Percentiles rank a stretch among this genome's conserved stretches.
phyloP scores from a whole-genome alignment of 2,113 vertebrate species.

The Abramis brama region DNA sequence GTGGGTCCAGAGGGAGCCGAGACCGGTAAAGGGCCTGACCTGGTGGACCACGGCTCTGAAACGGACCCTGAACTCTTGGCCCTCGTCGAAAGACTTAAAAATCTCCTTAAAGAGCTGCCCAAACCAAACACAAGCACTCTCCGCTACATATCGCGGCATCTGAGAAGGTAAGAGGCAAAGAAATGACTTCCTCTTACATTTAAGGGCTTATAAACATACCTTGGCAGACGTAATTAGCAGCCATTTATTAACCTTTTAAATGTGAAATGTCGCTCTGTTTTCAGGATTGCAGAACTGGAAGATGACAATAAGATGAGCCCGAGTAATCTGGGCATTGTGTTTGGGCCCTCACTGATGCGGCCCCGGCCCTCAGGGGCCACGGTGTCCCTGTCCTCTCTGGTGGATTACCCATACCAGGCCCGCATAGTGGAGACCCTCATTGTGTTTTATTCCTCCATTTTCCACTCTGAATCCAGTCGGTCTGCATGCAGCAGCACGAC shows the following conservation, averaged over 20 bases:
- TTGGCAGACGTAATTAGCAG: too few relatives aligned
- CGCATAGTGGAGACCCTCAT: conserved; percentile 90
- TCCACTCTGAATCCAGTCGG: conserved; percentile 65
- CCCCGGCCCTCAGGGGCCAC: conserved; percentile 92
- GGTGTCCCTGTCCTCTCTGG: conserved; percentile 91
- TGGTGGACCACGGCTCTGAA: conserved; percentile 74
- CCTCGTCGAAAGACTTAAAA: conserved; percentile 81
- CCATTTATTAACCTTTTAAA: background rate
- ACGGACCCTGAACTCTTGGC: conserved; percentile 74
- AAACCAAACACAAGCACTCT: conserved; percentile 81
- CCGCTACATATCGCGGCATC: conserved; percentile 85
- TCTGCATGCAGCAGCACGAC: conserved; percentile 37
- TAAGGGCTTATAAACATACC: background rate
- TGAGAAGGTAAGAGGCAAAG: conserved; percentile 79
- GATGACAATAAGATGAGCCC: conserved; percentile 97
- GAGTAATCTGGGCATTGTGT: conserved; percentile 92
- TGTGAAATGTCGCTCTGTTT: background rate
- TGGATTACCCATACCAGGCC: conserved; percentile 96
- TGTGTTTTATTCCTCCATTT: conserved; percentile 85
- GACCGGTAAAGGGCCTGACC: conserved; percentile 69
- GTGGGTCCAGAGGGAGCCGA: conserved; percentile 66
- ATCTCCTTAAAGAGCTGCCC: conserved; percentile 84
- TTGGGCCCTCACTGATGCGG: conserved; percentile 93
- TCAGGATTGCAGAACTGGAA: conserved; percentile 90
- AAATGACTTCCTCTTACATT: too few relatives aligned